These are phyloP conservation scores for Luehdorfia chinensis DNA, from an alignment of 1,140 invertebrate species.

Conservation along the genomic window DNA sequence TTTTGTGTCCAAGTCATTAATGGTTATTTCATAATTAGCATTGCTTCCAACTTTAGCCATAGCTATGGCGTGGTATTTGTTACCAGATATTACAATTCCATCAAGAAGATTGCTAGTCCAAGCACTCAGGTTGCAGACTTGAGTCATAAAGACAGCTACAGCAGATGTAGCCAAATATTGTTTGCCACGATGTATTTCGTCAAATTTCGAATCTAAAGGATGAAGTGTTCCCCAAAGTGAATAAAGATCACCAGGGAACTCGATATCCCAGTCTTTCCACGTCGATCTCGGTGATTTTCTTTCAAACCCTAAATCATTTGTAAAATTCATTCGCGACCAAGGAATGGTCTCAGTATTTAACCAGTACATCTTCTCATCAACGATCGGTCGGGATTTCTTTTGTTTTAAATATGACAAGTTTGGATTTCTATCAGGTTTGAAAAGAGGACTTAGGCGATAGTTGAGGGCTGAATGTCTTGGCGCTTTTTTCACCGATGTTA, in stretches of 20 bases:
- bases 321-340: slow-evolving; percentile 73
- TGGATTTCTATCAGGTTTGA: slow-evolving; percentile 61
- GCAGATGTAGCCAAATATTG: slow-evolving; percentile 78
- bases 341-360: slow-evolving; percentile 71
- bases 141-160: slow-evolving; percentile 76
- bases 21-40: slow-evolving; percentile 55
- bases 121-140: slow-evolving; percentile 77
- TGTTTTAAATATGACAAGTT: slow-evolving; percentile 52
- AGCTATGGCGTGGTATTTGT: slow-evolving; percentile 71
- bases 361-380: slow-evolving; percentile 77
- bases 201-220: slow-evolving; percentile 72
- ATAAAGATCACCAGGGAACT: slow-evolving; percentile 79
- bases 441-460: slow-evolving; percentile 63
- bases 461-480: slow-evolving; percentile 66
- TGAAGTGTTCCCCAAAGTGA: slow-evolving; percentile 79
- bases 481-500: slow-evolving; percentile 75
- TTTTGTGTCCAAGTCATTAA: slow-evolving; percentile 76
- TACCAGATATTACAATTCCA: slow-evolving; percentile 77
- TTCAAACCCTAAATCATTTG: slow-evolving; percentile 70
- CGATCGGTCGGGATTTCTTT: slow-evolving; percentile 39
- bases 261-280: slow-evolving; percentile 80
- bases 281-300: slow-evolving; percentile 65
- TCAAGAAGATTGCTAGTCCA: slow-evolving; percentile 80
- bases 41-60: slow-evolving; percentile 56
- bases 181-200: slow-evolving; percentile 63